Base-by-base conservation (phyloP, 2,113 vertebrate genomes). In the Dinomys branickii region DNA sequence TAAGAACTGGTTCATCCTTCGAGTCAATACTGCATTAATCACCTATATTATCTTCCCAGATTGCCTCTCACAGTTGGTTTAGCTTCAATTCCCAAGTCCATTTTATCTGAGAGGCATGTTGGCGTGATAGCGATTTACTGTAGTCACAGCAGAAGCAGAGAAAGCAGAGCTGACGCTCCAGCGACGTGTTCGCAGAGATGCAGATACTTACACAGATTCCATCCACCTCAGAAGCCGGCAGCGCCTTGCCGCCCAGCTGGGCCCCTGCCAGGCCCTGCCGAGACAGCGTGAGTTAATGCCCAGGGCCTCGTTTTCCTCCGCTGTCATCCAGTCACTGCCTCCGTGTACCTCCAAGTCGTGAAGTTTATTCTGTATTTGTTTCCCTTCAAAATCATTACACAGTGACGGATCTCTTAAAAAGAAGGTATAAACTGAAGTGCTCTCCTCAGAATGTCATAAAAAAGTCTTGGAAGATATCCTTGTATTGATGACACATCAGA, bases 1-100 rank as follows among this genome's bases (percentile, higher is more conserved):
- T 96, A 96, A 96, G 91, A 96, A 80, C 78, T 47, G n/a, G 92
- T 44, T 93, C 88, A 86, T 91, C 94, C 91, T 77, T 52, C 33
- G 41, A 75, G 94, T 97, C 91, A 88, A 95, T 96, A 93, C 84
- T 16, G 28, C 86, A 75, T 96, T 93, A 91, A 96, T 97, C 94
- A 94, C 82, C 17, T 41, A 35, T 75, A 61, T 90, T 93, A 96
- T 97, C 95, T 95, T 71, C 93, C 81, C 80, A 75, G 93, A 95
- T 96, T 93, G 94, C 86, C 96, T 96, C 94, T 94, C 97, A 87
- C 91, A 87, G 85, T 84, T 94, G 96, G 85, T 85, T 96, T 96
- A 17, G 30, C 93, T 95, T 96, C 95, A 88, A 96, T 96, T 93
- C 93, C 86, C 7, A 2, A 93, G 94, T 95, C 89, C 89, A 33